Percentiles rank a stretch among this genome's conserved stretches.
phyloP scores from a whole-genome alignment of 2,888 invertebrate genomes.

The Steinernema carpocapsae region DNA sequence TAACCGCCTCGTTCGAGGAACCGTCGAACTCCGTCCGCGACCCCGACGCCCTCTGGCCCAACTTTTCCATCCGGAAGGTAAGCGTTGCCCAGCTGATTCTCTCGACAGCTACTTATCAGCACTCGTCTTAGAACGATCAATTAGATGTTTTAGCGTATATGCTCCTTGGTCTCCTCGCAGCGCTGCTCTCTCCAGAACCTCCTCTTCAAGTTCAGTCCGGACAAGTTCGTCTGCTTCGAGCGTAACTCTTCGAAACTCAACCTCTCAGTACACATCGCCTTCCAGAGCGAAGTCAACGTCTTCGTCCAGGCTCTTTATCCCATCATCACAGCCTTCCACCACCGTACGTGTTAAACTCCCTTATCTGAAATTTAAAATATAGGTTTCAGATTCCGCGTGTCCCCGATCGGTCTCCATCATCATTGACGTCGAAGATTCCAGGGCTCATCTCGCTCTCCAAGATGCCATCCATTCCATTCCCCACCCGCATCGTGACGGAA shows the following conservation, averaged over 20 bases:
- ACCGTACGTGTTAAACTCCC: background rate
- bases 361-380: background rate
- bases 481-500: background rate
- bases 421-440: conserved; percentile 11
- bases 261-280: conserved; percentile 7
- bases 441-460: conserved; percentile 1
- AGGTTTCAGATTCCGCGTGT: background rate
- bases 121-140: background rate
- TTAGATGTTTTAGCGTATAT: background rate
- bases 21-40: background rate
- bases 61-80: background rate
- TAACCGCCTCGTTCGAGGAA: background rate
- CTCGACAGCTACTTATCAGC: background rate
- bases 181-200: conserved; percentile 16
- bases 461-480: conserved; percentile 5
- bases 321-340: background rate
- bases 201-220: background rate
- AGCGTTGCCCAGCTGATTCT: conserved; percentile 27
- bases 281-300: conserved; percentile 17
- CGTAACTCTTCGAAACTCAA: background rate
- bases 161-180: background rate
- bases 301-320: conserved; percentile 9
- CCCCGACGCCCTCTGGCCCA: background rate
- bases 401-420: background rate
- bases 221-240: background rate